phyloP scores from a whole-genome alignment of 2,113 vertebrate genomes.

The Agapornis roseicollis region DNA sequence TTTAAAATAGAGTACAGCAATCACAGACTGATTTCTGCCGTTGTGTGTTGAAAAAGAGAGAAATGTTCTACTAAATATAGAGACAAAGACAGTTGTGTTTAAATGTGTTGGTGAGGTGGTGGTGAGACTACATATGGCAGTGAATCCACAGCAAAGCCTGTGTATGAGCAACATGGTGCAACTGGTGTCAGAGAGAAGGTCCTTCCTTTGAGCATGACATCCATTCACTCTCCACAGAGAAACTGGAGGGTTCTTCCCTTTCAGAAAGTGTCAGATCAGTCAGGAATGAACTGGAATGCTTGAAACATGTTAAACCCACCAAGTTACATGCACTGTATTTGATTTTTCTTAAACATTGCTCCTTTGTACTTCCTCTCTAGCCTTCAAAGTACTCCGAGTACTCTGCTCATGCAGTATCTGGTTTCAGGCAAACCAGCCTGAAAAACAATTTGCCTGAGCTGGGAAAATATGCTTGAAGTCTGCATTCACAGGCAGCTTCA shows the following conservation, averaged over 20 bases:
- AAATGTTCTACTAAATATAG: neutral
- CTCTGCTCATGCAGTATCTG: slow-evolving; percentile 24
- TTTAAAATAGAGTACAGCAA: neutral
- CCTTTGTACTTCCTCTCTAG: neutral
- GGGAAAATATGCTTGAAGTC: slow-evolving; percentile 36
- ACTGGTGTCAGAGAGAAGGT: neutral
- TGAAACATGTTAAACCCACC: neutral
- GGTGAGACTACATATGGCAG: neutral
- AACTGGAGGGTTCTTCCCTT: neutral
- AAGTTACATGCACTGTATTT: neutral
- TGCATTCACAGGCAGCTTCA: slow-evolving; percentile 17
- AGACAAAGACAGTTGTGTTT: neutral
- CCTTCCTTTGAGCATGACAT: neutral
- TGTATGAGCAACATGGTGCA: neutral
- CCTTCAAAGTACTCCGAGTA: slow-evolving; percentile 24
- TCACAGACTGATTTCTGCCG: neutral
- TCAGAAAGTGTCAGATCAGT: neutral
- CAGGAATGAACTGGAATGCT: neutral
- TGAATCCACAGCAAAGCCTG: neutral
- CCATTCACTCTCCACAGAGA: neutral
- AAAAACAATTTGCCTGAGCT: slow-evolving; percentile 49
- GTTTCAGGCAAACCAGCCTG: slow-evolving; percentile 51
- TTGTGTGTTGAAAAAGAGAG: neutral
- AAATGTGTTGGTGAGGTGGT: neutral
- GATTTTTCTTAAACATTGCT: slow-evolving; percentile 13